Evolutionary conservation across 2,797 vertebrate genomes (phyloP), one percentile per base, ranked within the genome.

Genomic region (Chloroceryle amazona): DNA sequence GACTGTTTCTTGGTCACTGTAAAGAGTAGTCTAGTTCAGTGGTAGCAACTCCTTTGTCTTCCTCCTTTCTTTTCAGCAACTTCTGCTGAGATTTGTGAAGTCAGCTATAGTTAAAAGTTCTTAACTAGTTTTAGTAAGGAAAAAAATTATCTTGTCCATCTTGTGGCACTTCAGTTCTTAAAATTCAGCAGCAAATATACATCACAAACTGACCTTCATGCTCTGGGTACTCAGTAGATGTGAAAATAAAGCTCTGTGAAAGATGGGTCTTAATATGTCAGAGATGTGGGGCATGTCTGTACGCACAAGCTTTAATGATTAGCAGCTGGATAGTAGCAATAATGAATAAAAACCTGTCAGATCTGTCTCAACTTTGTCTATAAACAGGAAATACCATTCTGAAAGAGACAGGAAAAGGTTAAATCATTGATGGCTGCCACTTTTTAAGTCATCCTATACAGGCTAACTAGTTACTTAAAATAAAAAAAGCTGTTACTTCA

Each of bases 51-150:
- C 37, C 39, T 60, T 58, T 72, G 42, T 37, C 42, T 42, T 82
- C 54, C 35, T 70, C 66, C 63, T 76, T 71, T 54, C n/a, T 71
- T 68, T 72, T 79, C 60, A 84, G 39, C 15, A 86, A 79, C 39
- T 73, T 86, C 71, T 82, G 65, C 39, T 35, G 26, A 60, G 35
- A 89, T 49, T 29, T 26, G 11, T 3, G 21, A 21, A 42, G 31
- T 17, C 71, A 76, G 41, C 60, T 52, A 4, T 28, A 20, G 37
- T 18, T 12, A 54, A 63, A 90, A 37, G 37, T 37, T 37, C 37
- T 37, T 37, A 37, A 29, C 4, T 52, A 3, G 2, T 11, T 85
- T 13, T 52, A 54, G 9, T 31, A 81, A 58, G 31, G 42, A 44
- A 79, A 87, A 74, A 39, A 1, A 31, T 41, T 57, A 60, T 55